Percentiles rank a stretch among this genome's conserved stretches.
Evolutionary conservation across 2,113 vertebrate species (phyloP).

Genomic region (Labrus mixtus): DNA sequence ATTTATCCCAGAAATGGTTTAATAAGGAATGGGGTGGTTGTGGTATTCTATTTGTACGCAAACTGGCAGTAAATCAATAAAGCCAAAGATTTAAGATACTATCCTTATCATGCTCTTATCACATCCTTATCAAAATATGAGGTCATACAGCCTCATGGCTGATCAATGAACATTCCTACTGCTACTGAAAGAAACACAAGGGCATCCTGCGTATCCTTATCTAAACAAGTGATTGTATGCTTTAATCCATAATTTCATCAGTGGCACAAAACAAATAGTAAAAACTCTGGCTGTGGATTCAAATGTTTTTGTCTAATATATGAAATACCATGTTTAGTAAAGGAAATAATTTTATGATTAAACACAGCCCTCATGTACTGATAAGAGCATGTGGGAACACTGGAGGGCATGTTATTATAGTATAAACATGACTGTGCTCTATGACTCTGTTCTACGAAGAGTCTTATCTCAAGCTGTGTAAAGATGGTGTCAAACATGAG

Average conservation of each 20-base stretch:
- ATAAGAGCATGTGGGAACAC: background rate
- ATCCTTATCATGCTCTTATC: slow-evolving; percentile 77
- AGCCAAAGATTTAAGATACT: slow-evolving; percentile 75
- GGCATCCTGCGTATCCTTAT: slow-evolving; percentile 57
- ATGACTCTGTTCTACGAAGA: slow-evolving; percentile 42
- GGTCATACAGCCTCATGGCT: slow-evolving; percentile 55
- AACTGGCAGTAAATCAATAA: slow-evolving; percentile 76
- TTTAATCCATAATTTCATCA: slow-evolving; percentile 60
- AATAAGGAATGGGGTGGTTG: slow-evolving; percentile 32
- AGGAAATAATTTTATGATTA: background rate
- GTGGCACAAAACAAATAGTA: slow-evolving; percentile 38
- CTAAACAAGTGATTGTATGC: slow-evolving; percentile 66
- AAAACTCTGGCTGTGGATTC: background rate
- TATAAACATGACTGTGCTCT: slow-evolving; percentile 27
- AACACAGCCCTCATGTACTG: background rate
- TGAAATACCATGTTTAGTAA: background rate
- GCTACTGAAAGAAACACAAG: slow-evolving; percentile 79
- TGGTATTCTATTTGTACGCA: slow-evolving; percentile 41
- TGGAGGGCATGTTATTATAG: background rate
- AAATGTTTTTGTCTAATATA: background rate
- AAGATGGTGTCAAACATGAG: slow-evolving; percentile 61
- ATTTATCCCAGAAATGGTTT: slow-evolving; percentile 48
- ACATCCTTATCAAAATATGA: slow-evolving; percentile 78
- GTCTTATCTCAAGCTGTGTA: slow-evolving; percentile 69
- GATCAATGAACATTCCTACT: slow-evolving; percentile 71